These are phyloP conservation scores for Spisula solida DNA, from an alignment of 2,888 invertebrate genomes.

Conservation along the genomic window DNA sequence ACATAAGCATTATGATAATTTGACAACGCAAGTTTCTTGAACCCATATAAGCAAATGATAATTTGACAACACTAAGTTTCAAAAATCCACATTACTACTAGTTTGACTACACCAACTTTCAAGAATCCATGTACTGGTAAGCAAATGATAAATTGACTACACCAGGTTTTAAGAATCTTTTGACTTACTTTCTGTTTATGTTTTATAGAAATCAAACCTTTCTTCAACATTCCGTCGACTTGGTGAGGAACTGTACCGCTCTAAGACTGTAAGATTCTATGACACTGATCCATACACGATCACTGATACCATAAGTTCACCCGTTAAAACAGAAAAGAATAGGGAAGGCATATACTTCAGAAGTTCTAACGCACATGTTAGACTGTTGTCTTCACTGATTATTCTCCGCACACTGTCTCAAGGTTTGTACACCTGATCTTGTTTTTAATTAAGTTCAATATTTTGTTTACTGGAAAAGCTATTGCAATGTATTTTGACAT, in stretches of 20 bases:
- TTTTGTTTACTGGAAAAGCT: no score
- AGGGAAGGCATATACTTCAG: slow-evolving; percentile 83
- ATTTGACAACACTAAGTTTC: no score
- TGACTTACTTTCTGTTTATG: not conserved
- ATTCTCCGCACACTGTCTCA: slow-evolving; percentile 85
- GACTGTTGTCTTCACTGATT: slow-evolving; percentile 84
- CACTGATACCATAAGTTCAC: slow-evolving; percentile 58
- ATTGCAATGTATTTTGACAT: no score
- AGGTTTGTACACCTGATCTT: slow-evolving; percentile 76
- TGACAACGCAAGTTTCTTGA: no score
- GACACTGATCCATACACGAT: slow-evolving; percentile 69
- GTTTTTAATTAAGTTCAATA: no score
- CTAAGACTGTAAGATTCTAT: slow-evolving; percentile 74
- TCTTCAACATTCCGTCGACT: slow-evolving; percentile 85
- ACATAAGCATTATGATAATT: no score
- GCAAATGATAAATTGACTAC: no score
- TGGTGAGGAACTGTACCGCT: slow-evolving; percentile 86
- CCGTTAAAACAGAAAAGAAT: slow-evolving; percentile 74
- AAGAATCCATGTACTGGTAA: no score
- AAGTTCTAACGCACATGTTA: slow-evolving; percentile 83
- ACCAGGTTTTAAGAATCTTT: no score
- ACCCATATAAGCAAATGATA: no score
- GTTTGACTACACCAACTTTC: no score
- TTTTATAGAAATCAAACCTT: slow-evolving; percentile 79
- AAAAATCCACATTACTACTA: no score